These are phyloP conservation scores for Thaleichthys pacificus DNA, from an alignment of 2,797 vertebrate species.

Conservation along the genomic window DNA sequence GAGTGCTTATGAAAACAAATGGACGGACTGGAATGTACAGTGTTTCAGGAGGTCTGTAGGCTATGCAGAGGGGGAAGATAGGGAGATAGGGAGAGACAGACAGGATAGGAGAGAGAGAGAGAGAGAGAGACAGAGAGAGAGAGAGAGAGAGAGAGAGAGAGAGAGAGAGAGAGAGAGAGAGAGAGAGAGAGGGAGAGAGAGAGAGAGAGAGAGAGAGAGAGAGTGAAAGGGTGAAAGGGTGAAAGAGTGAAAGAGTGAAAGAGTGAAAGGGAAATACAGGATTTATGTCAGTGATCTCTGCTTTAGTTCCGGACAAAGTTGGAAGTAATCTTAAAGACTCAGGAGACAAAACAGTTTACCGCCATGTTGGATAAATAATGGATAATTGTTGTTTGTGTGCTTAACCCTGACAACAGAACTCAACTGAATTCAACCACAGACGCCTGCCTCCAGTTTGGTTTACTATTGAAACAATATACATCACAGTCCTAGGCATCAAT, in stretches of 20 bases:
- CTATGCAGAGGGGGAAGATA: neutral
- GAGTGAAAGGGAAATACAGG: neutral
- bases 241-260: neutral
- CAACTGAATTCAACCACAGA: neutral
- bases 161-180: neutral
- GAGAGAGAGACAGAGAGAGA: neutral
- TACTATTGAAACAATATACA: too few species aligned
- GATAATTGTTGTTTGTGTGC: neutral
- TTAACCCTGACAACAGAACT: neutral
- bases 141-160: neutral
- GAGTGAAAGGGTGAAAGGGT: too few species aligned
- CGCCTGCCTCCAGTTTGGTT: neutral
- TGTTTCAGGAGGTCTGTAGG: neutral
- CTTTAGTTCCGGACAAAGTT: neutral
- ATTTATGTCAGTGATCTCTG: neutral
- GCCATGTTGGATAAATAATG: neutral
- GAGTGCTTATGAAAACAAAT: constrained; percentile 44
- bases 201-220: neutral
- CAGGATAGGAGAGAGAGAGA: neutral
- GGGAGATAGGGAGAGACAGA: neutral
- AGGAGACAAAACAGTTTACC: neutral
- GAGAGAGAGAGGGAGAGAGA: neutral
- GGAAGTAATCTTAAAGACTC: neutral
- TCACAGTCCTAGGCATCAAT: too few species aligned
- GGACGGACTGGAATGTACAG: constrained; percentile 9